phyloP scores from a whole-genome alignment of 2,797 vertebrate genomes.

The Perodicticus potto region DNA sequence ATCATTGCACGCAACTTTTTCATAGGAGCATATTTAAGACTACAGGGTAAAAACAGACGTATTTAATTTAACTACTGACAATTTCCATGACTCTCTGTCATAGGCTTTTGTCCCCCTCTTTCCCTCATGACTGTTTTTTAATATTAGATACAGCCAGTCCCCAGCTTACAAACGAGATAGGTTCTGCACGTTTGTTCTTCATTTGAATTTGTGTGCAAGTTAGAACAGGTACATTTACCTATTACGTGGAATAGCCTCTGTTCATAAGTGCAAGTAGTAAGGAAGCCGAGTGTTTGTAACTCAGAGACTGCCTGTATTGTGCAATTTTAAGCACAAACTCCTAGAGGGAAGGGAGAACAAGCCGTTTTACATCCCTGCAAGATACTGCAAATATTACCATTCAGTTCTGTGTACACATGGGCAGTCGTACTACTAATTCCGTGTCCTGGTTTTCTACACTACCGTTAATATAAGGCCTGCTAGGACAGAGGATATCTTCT shows the following conservation, averaged over 20 bases:
- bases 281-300: too few species aligned
- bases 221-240: too few species aligned
- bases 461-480: background rate
- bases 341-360: background rate
- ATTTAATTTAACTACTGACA: constrained; percentile 6
- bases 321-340: background rate
- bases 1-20: background rate
- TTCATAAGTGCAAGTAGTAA: too few species aligned
- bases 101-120: background rate
- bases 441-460: background rate
- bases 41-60: background rate
- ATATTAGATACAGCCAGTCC: background rate
- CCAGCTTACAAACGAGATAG: too few species aligned
- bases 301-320: background rate
- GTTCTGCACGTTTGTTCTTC: too few species aligned
- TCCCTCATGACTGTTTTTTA: background rate
- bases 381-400: background rate
- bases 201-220: too few species aligned
- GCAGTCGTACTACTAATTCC: background rate
- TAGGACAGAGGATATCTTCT: background rate
- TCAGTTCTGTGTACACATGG: background rate
- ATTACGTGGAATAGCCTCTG: too few species aligned
- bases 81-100: background rate
- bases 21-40: background rate
- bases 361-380: background rate